A percentile compares a stretch with the other conserved stretches of the same genome.
Evolutionary conservation across 2,888 invertebrate genomes (phyloP).

Genomic region (Coremacera marginata): DNA sequence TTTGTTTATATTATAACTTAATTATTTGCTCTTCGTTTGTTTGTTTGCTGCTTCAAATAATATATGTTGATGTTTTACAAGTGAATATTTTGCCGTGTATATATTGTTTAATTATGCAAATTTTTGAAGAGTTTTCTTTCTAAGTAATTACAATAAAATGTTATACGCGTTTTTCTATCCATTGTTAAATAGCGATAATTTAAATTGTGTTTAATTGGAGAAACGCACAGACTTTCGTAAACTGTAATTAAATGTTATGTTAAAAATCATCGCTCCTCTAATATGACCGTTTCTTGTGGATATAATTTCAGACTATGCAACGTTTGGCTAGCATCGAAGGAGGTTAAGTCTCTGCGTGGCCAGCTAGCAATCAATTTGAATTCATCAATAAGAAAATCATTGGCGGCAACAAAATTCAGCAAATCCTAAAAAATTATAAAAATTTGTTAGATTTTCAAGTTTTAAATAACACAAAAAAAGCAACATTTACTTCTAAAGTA

Average conservation of each 20-base stretch:
- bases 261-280: slow-evolving; percentile 88
- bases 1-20: slow-evolving; percentile 29
- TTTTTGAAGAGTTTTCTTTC: slow-evolving; percentile 1
- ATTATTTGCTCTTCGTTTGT: slow-evolving; percentile 40
- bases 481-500: slow-evolving; percentile 71
- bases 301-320: slow-evolving; percentile 86
- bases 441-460: no score
- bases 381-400: slow-evolving; percentile 88
- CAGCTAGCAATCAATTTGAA: slow-evolving; percentile 94
- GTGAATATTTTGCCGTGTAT: neutral
- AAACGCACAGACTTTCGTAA: slow-evolving; percentile 13
- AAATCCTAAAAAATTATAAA: slow-evolving; percentile 71
- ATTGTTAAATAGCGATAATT: slow-evolving; percentile 22
- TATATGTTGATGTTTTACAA: neutral
- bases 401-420: slow-evolving; percentile 87
- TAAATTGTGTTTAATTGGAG: slow-evolving; percentile 18
- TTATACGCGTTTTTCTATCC: slow-evolving; percentile 21
- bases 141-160: slow-evolving; percentile 21
- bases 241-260: neutral
- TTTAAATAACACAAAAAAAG: neutral
- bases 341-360: slow-evolving; percentile 94
- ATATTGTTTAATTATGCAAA: neutral
- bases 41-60: slow-evolving; percentile 14
- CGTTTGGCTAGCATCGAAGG: slow-evolving; percentile 80
- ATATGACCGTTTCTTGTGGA: slow-evolving; percentile 94